These are phyloP conservation scores for Nicator chloris DNA, from an alignment of 2,113 vertebrate genomes.

Conservation along the genomic window DNA sequence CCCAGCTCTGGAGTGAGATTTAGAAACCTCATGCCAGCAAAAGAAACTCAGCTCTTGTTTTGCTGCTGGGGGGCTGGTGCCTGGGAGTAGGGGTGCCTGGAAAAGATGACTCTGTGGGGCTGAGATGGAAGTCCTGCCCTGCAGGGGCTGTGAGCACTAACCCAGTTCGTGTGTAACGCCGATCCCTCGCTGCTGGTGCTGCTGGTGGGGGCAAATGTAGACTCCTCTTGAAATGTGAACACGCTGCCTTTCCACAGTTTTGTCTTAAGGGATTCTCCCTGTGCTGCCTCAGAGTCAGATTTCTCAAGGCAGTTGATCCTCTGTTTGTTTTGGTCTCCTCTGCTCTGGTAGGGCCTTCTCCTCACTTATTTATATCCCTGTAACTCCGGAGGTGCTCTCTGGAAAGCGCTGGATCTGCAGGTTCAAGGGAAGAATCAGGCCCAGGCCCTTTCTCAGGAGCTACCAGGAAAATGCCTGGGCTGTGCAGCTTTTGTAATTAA, in stretches of 20 bases:
- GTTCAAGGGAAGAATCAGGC: constrained; percentile 33
- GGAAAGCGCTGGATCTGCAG: neutral
- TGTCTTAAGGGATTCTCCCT: neutral
- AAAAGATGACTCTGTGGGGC: neutral
- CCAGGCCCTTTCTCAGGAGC: neutral
- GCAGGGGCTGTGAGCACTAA: neutral
- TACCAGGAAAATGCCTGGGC: constrained; percentile 26
- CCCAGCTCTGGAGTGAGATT: neutral
- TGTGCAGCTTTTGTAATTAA: constrained; percentile 56
- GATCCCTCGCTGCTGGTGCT: neutral
- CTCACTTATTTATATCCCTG: constrained; percentile 37
- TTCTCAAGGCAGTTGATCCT: neutral
- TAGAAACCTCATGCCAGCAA: neutral
- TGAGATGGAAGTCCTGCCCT: neutral
- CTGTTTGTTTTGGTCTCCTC: constrained; percentile 29
- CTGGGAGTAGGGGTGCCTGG: neutral
- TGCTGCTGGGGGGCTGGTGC: neutral
- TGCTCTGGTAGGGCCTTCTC: neutral
- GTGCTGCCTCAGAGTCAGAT: neutral
- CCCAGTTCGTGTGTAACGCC: neutral
- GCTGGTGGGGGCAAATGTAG: neutral
- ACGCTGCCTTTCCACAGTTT: neutral
- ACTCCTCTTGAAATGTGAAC: neutral
- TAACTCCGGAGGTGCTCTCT: neutral
- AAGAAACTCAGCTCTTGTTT: neutral